These are phyloP conservation scores for Sinocyclocheilus anophthalmus DNA, from an alignment of 2,113 vertebrate genomes.

Conservation along the genomic window DNA sequence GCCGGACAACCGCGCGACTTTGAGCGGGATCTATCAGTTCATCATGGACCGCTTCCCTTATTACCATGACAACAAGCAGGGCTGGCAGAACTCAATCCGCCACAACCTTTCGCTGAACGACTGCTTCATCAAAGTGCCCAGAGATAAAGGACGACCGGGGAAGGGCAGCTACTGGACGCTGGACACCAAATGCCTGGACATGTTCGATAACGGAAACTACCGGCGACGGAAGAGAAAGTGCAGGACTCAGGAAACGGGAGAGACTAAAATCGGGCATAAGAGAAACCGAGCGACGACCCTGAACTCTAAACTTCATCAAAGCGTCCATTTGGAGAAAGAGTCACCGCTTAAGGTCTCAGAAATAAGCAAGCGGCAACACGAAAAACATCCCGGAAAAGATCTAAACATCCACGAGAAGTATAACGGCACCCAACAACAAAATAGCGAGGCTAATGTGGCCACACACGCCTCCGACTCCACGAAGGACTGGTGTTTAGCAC, in stretches of 20 bases:
- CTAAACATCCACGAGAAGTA: constrained; percentile 33
- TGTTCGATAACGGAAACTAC: constrained; percentile 97
- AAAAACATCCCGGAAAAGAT: not conserved
- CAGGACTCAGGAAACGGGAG: constrained; percentile 69
- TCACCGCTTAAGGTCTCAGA: not conserved
- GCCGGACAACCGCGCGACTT: constrained; percentile 87
- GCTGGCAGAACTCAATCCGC: constrained; percentile 87
- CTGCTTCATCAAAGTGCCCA: constrained; percentile 85
- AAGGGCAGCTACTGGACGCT: constrained; percentile 89
- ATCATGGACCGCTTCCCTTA: constrained; percentile 96
- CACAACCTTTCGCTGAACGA: constrained; percentile 85
- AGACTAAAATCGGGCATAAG: constrained; percentile 64
- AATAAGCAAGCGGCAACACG: not conserved
- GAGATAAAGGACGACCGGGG: constrained; percentile 85
- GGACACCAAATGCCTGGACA: constrained; percentile 85
- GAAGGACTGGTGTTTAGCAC: constrained; percentile 9
- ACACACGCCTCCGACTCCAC: constrained; percentile 42
- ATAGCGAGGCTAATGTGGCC: constrained; percentile 69
- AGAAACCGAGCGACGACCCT: constrained; percentile 53
- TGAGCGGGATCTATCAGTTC: constrained; percentile 95
- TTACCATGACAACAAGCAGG: constrained; percentile 94
- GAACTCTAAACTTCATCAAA: constrained; percentile 31
- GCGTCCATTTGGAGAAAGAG: constrained; percentile 15
- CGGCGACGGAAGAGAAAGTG: constrained; percentile 90
- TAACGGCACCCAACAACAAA: constrained; percentile 36